Evolutionary conservation across 2,113 vertebrate species (phyloP), one percentile per base, ranked within the genome.

Genomic region (Brevimyrus niger): DNA sequence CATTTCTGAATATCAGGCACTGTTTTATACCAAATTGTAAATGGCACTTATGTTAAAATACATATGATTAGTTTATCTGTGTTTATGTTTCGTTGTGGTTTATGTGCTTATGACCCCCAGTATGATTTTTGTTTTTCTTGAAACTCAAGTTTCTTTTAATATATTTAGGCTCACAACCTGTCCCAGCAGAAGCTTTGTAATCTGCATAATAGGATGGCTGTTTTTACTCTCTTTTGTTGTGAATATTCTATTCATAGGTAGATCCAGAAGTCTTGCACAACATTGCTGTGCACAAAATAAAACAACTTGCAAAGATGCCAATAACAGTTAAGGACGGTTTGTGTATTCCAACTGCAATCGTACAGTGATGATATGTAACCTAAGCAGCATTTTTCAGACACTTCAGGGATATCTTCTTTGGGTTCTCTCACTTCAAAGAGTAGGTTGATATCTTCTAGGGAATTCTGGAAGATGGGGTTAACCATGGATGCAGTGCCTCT

Each of bases 391-490:
- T 35, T 80, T 42, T 17, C 35, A 23, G 44, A 87, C 38, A 23
- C 38, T 44, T 88, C 13, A 51, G 38, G 46, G 13, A 27, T 6
- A n/a, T 10, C 51, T 53, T 84, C 51, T 89, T 46, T 42, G n/a
- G 51, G 55, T 46, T 46, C 27, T 91, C 90, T 88, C 69, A 96
- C 96, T 95, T 96, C 96, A 86, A 95, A 97, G 38, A 97, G 95
- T 91, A 97, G 93, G 27, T 96, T 94, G 47, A 96, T 95, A 0
- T 97, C 96, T 69, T 97, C 94, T 92, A 96, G 86, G 0, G 97
- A 96, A 91, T 91, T 95, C 91, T 97, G 97, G 90, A 97, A 93
- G 73, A 96, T 76, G 0, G 96, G 96, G 86, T 95, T 96, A 88
- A 96, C 3, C 11, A 94, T 93, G 61, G 93, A 58, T 0, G 93